Base-by-base conservation (phyloP, 2,888 invertebrate genomes). In the Shargacucullia verbasci region DNA sequence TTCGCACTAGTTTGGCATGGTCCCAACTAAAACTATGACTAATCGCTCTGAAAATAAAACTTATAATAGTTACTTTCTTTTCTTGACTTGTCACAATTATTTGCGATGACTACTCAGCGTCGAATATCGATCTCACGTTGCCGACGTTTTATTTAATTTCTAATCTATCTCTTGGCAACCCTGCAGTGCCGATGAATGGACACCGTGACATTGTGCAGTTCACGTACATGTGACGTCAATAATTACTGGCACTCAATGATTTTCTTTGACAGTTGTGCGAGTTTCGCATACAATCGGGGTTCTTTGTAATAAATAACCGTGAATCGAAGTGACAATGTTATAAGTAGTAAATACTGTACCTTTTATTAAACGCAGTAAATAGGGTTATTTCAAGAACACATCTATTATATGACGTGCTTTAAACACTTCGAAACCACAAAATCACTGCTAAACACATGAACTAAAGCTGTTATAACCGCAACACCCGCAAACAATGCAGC, bases 121-220 rank as follows among this genome's bases (percentile, higher is more conserved):
- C 14, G 15, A 40, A 59, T 59, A 31, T 38, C 48, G 39, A 31
- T 38, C 34, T 57, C 62, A 37, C 20, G 33, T 57, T 38, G 47
- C 45, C 49, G 41, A 39, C 48, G 45, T 29, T 53, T 31, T 33
- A 50, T 41, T 46, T 29, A 33, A 37, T 40, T 46, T 40, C 40
- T 40, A 2, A 2, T 13, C 41, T 14, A 12, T 13, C 41, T 3
- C 40, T 53, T 56, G 61, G 56, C 61, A 70, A 39, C 70, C 70
- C 75, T 76, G 72, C 6, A 57, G 35, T 63, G 70, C 59, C 77
- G 56, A 76, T 84, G 83, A 88, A 86, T 83, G 81, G 76, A 76
- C 73, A 69, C 83, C 83, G 78, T 88, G 88, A 87, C 88, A 87
- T 88, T 88, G 87, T 59, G 64, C 57, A 44, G 56, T 47, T 67